Percentiles rank a stretch among this genome's conserved stretches.
Evolutionary conservation across 2,113 vertebrate genomes (phyloP).

Genomic region (Nesogale talazaci): DNA sequence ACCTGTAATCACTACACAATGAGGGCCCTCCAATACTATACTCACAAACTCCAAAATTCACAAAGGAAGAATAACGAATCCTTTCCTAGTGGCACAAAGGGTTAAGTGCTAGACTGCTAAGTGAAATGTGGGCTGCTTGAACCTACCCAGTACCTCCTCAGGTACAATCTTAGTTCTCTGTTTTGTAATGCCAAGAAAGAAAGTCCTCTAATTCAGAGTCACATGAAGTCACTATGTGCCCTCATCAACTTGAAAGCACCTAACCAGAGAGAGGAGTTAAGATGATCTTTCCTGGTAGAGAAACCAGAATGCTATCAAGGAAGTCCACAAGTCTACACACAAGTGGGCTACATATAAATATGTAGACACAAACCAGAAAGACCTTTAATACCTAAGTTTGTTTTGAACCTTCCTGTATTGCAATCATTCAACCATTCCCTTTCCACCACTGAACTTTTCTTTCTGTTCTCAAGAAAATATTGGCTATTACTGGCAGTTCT

Average conservation of each 20-base stretch:
- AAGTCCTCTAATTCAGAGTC: not conserved
- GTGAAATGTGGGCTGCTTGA: no score
- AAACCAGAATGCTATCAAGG: not conserved
- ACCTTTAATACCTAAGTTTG: not conserved
- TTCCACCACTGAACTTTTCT: conserved; percentile 1
- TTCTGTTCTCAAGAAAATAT: conserved; percentile 9
- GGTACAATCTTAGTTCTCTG: no score
- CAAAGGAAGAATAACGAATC: not conserved
- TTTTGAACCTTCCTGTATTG: conserved; percentile 23
- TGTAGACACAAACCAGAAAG: conserved; percentile 1
- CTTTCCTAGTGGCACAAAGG: not conserved
- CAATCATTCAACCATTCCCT: not conserved
- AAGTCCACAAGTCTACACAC: not conserved
- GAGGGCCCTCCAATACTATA: not conserved
- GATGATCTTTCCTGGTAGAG: not conserved
- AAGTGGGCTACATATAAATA: no score
- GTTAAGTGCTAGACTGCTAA: no score
- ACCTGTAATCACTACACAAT: no score
- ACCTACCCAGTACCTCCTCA: no score
- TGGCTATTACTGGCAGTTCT: not conserved
- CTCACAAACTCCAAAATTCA: not conserved
- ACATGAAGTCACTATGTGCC: no score
- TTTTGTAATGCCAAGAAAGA: not conserved
- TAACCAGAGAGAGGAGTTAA: not conserved
- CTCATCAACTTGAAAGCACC: not conserved